Conservation (phyloP, 2,888 invertebrate species). For the Pyrochroa serraticornis region DNA sequence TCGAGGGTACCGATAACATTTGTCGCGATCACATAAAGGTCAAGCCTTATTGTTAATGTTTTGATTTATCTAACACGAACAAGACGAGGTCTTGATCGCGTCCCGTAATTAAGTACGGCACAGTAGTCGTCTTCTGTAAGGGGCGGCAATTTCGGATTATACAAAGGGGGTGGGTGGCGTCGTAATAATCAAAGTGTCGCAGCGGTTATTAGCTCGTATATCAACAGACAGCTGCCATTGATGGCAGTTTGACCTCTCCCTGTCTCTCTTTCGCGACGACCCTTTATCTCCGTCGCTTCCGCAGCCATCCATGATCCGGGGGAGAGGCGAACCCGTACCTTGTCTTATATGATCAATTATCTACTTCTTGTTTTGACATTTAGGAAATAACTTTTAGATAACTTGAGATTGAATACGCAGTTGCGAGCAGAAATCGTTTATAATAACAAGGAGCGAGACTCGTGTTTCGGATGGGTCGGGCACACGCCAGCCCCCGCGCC, state of each 20-base stretch:
- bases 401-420: conserved; percentile 38
- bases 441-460: not conserved
- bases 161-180: conserved; percentile 21
- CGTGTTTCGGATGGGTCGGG: no score
- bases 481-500: no score
- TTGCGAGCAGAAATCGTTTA: conserved; percentile 24
- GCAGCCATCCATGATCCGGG: not conserved
- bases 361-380: conserved; percentile 58
- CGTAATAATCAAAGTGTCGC: conserved; percentile 52
- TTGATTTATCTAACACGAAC: conserved; percentile 42
- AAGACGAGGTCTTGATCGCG: not conserved
- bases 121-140: not conserved
- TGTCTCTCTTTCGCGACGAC: conserved; percentile 20
- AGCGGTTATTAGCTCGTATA: conserved; percentile 59
- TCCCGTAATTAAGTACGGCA: conserved; percentile 4
- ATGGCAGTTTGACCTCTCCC: conserved; percentile 54
- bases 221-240: conserved; percentile 61
- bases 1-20: conserved; percentile 47
- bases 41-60: conserved; percentile 52
- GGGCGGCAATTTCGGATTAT: conserved; percentile 16
- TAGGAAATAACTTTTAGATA: conserved; percentile 56
- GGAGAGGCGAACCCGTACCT: conserved; percentile 29
- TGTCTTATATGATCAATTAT: conserved; percentile 57
- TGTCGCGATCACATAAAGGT: conserved; percentile 55
- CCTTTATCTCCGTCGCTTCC: conserved; percentile 13